phyloP scores from a whole-genome alignment of 35 echinoderm and acorn worm species.

The Holothuria glaberrima region DNA sequence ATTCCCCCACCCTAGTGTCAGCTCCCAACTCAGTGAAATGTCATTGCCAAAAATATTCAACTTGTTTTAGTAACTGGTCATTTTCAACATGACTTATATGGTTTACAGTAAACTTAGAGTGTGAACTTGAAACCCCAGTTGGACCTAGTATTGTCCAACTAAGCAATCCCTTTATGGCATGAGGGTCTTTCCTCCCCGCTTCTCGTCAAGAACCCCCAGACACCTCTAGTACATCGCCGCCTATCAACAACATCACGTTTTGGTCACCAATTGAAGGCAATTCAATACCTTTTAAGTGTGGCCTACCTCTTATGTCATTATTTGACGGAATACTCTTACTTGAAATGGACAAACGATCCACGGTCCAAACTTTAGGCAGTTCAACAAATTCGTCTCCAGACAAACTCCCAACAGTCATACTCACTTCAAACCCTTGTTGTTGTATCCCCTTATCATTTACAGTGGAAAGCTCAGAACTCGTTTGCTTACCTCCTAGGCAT shows the following conservation, averaged over 20 bases:
- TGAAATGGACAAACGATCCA: too few relatives aligned
- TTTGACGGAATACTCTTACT: not conserved
- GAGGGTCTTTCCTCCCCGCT: conserved; percentile 19
- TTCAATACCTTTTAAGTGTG: conserved; percentile 26
- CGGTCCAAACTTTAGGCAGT: not conserved
- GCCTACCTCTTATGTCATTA: not conserved
- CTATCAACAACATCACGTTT: not conserved
- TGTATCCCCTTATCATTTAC: not conserved
- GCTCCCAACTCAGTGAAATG: too few relatives aligned
- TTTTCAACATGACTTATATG: not conserved
- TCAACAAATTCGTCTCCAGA: not conserved
- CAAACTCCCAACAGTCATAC: not conserved
- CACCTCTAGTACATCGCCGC: conserved; percentile 4
- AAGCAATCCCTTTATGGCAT: not conserved
- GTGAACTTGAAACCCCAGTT: too few relatives aligned
- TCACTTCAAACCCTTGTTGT: not conserved
- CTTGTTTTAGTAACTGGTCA: too few relatives aligned
- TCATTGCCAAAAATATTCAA: too few relatives aligned
- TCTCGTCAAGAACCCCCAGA: conserved; percentile 24
- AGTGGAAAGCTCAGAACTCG: not conserved
- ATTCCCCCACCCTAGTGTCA: conserved; percentile 24
- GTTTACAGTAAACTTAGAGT: not conserved
- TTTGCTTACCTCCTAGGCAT: not conserved
- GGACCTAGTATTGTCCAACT: conserved; percentile 14
- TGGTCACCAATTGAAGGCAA: not conserved